Evolutionary conservation across 2,888 invertebrate species (phyloP).

Genomic region (Meandrusa payeni): DNA sequence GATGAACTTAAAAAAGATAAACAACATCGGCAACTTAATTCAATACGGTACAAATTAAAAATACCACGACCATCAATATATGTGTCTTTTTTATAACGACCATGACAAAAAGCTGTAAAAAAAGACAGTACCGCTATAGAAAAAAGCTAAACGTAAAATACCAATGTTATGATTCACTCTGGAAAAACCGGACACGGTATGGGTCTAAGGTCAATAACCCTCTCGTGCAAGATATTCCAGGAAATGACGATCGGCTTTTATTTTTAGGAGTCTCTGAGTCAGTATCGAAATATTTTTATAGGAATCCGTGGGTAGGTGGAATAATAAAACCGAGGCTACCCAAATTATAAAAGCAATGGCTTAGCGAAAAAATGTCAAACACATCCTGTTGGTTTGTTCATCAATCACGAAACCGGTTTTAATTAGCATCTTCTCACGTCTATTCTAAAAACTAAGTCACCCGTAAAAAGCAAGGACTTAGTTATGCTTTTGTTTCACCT

Average conservation of each 20-base stretch:
- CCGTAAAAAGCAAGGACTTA: conserved; percentile 20
- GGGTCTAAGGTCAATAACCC: conserved; percentile 18
- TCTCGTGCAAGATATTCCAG: conserved; percentile 5
- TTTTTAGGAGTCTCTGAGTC: conserved; percentile 12
- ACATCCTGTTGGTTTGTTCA: conserved; percentile 23
- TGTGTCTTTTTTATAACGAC: not conserved
- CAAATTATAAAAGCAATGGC: conserved; percentile 4
- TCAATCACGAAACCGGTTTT: conserved; percentile 22
- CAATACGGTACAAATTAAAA: too few species aligned
- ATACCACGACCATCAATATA: too few species aligned
- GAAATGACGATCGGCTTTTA: conserved; percentile 6
- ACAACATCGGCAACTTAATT: too few species aligned
- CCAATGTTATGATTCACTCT: conserved; percentile 3
- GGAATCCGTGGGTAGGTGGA: not conserved
- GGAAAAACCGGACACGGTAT: conserved; percentile 8
- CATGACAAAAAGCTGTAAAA: conserved; percentile 5
- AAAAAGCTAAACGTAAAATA: conserved; percentile 11
- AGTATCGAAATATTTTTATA: conserved; percentile 6
- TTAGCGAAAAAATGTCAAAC: conserved; percentile 12
- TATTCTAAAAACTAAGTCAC: conserved; percentile 21
- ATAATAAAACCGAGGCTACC: conserved; percentile 4
- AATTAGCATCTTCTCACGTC: conserved; percentile 18
- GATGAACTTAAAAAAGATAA: too few species aligned
- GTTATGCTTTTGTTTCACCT: conserved; percentile 18
- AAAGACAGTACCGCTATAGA: conserved; percentile 10